phyloP scores from a whole-genome alignment of 2,888 invertebrate genomes.

The Chaitophorus viminalis region DNA sequence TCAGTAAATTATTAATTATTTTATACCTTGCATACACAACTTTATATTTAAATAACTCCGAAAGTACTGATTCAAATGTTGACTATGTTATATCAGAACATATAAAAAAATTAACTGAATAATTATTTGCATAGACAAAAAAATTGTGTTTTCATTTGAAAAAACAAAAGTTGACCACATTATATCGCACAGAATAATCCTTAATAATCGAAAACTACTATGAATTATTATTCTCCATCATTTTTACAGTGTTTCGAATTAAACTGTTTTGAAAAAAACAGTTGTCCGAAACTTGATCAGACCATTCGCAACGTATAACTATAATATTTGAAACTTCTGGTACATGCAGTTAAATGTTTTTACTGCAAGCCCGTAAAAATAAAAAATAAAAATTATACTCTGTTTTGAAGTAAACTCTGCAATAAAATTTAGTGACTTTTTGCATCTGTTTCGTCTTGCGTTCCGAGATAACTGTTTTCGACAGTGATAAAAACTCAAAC shows the following conservation, averaged over 20 bases:
- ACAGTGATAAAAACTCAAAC: constrained; percentile 33
- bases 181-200: too few species aligned
- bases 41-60: too few species aligned
- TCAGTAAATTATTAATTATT: too few species aligned
- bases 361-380: not conserved
- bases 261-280: not conserved
- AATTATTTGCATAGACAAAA: too few species aligned
- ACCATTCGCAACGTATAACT: not conserved
- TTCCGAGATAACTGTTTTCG: constrained; percentile 11
- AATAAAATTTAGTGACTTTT: constrained; percentile 53
- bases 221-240: not conserved
- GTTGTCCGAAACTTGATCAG: not conserved
- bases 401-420: constrained; percentile 26
- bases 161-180: too few species aligned
- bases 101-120: too few species aligned
- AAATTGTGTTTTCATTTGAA: too few species aligned
- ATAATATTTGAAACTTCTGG: not conserved
- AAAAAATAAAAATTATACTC: not conserved
- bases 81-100: too few species aligned
- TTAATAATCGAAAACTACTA: not conserved
- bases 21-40: too few species aligned
- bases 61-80: too few species aligned
- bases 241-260: not conserved
- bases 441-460: constrained; percentile 29
- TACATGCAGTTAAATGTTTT: constrained; percentile 19